Percentiles rank a stretch among this genome's conserved stretches.
Evolutionary conservation across 2,113 vertebrate species (phyloP).

Genomic region (Phyllopteryx taeniolatus): DNA sequence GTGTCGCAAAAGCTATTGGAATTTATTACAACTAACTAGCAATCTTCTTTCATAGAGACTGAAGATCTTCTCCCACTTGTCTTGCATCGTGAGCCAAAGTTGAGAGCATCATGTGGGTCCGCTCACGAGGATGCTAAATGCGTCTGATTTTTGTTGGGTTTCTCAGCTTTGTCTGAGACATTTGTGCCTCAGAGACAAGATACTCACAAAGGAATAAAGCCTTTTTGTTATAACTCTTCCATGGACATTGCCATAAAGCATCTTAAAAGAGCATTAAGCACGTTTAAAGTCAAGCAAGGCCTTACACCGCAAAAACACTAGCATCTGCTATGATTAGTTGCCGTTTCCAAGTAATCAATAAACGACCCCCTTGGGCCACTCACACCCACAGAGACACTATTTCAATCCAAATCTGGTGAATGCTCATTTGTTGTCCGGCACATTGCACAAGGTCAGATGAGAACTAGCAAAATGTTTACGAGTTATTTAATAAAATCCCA

Average conservation of each 20-base stretch:
- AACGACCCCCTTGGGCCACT: not conserved
- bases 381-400: slow-evolving; percentile 4
- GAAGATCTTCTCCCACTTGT: no score
- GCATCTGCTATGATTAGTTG: not conserved
- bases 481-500: not conserved
- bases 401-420: slow-evolving; percentile 11
- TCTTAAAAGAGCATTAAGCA: not conserved
- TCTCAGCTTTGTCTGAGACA: not conserved
- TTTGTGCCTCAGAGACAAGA: not conserved
- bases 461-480: not conserved
- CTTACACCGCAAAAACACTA: not conserved
- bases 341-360: slow-evolving; percentile 11
- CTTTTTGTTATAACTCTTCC: not conserved
- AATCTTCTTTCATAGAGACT: no score
- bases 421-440: not conserved
- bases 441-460: slow-evolving; percentile 16
- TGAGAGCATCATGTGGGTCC: not conserved
- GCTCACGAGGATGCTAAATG: not conserved
- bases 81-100: no score
- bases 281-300: not conserved
- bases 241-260: no score
- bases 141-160: not conserved
- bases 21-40: no score
- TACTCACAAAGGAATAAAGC: not conserved
- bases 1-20: no score